phyloP scores from a whole-genome alignment of 1,140 invertebrate species.

The Gryllus bimaculatus region DNA sequence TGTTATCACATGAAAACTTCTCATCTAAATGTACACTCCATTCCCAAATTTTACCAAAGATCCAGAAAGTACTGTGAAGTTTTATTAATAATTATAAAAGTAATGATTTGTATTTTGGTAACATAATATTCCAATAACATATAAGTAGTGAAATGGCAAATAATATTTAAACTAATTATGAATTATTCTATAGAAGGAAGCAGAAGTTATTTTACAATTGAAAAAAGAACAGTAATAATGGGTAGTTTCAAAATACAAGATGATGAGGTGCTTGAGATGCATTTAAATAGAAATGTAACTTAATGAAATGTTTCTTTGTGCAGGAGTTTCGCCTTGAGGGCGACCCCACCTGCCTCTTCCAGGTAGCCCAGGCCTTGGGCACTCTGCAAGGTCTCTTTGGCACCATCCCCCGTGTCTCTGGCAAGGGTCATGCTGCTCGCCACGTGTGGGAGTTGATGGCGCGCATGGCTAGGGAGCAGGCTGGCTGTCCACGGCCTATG shows the following conservation, averaged over 20 bases:
- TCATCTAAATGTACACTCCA: too few relatives aligned
- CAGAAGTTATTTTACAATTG: not conserved
- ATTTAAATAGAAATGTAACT: not conserved
- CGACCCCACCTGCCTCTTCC: slow-evolving; percentile 78
- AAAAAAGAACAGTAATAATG: not conserved
- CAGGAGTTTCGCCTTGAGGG: slow-evolving; percentile 78
- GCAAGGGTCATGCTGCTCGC: slow-evolving; percentile 79
- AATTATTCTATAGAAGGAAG: too few relatives aligned
- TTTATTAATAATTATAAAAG: too few relatives aligned
- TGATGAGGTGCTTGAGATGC: not conserved
- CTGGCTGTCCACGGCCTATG: slow-evolving; percentile 13
- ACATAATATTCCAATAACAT: too few relatives aligned
- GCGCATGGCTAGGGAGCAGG: slow-evolving; percentile 61
- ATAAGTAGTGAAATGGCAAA: too few relatives aligned
- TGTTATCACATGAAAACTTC: too few relatives aligned
- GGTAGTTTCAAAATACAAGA: not conserved
- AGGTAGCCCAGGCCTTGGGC: slow-evolving; percentile 79
- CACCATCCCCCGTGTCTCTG: slow-evolving; percentile 77
- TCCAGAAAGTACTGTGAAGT: too few relatives aligned
- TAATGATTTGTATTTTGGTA: too few relatives aligned
- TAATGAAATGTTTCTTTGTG: slow-evolving; percentile 22
- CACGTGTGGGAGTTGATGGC: slow-evolving; percentile 82
- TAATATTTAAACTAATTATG: too few relatives aligned
- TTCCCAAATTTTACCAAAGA: too few relatives aligned
- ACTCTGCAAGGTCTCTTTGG: slow-evolving; percentile 82